Percentiles rank a stretch among this genome's conserved stretches.
phyloP scores from a whole-genome alignment of 2,888 invertebrate species.

The Crossocerus cetratus region DNA sequence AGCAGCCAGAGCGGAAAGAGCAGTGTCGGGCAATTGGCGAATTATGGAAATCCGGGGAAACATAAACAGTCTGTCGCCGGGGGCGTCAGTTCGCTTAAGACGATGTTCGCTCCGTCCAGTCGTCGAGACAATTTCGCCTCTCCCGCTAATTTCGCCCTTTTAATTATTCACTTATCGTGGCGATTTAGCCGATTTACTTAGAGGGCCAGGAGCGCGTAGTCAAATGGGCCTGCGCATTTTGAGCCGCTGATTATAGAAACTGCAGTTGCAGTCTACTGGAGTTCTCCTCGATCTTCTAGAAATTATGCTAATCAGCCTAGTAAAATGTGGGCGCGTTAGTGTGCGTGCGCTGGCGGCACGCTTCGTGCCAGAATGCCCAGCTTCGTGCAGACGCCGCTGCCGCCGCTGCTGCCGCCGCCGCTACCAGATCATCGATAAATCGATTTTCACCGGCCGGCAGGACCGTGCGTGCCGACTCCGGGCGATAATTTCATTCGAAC shows the following conservation, averaged over 20 bases:
- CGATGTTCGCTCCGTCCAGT: no score
- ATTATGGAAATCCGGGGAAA: constrained; percentile 36
- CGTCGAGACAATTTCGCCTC: no score
- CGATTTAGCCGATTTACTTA: no score
- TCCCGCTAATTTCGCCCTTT: constrained; percentile 15
- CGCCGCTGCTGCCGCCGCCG: constrained; percentile 31
- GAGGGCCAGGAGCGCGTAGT: no score
- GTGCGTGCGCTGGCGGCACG: constrained; percentile 23
- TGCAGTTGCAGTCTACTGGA: neutral
- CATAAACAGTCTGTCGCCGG: constrained; percentile 30
- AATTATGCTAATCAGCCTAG: constrained; percentile 46
- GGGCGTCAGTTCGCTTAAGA: constrained; percentile 30
- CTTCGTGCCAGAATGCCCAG: constrained; percentile 35
- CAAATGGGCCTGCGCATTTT: neutral
- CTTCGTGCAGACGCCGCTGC: constrained; percentile 42
- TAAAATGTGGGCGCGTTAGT: no score
- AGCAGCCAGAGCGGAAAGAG: neutral
- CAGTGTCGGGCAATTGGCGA: neutral
- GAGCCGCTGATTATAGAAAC: constrained; percentile 1
- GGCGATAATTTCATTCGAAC: constrained; percentile 66
- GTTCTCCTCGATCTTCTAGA: neutral
- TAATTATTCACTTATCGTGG: constrained; percentile 18
- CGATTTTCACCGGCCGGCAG: constrained; percentile 45
- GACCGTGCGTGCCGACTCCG: constrained; percentile 62
- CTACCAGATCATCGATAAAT: constrained; percentile 60